A percentile compares a stretch with the other conserved stretches of the same genome.
Conservation (phyloP, 2,113 vertebrate species). For the Cathartes aura region DNA sequence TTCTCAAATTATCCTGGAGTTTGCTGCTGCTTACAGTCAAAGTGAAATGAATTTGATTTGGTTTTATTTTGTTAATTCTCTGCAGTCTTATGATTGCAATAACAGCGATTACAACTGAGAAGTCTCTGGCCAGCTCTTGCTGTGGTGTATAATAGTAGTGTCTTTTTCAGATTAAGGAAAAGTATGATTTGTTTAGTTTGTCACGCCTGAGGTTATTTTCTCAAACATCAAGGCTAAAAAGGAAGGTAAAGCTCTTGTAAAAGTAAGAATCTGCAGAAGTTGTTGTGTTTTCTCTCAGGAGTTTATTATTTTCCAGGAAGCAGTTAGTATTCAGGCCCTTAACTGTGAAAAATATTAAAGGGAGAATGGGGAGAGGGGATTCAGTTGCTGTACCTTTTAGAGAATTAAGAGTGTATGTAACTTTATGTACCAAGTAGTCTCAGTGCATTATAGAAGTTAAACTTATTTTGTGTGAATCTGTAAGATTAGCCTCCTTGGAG, state of each 20-base stretch:
- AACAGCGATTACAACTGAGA: neutral
- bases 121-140: neutral
- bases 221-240: neutral
- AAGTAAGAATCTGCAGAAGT: neutral
- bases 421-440: neutral
- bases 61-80: constrained; percentile 39
- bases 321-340: neutral
- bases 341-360: neutral
- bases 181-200: constrained; percentile 17
- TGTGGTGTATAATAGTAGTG: neutral
- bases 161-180: constrained; percentile 12
- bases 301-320: neutral
- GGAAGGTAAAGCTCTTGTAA: neutral
- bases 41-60: neutral
- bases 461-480: neutral
- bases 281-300: neutral
- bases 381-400: neutral
- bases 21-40: neutral
- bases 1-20: neutral
- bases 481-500: neutral
- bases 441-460: neutral
- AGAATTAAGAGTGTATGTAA: neutral
- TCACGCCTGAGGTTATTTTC: neutral
- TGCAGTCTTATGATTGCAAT: neutral
- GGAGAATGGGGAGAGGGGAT: neutral